Evolutionary conservation across 2,113 vertebrate genomes (phyloP).

Genomic region (Python bivittatus): DNA sequence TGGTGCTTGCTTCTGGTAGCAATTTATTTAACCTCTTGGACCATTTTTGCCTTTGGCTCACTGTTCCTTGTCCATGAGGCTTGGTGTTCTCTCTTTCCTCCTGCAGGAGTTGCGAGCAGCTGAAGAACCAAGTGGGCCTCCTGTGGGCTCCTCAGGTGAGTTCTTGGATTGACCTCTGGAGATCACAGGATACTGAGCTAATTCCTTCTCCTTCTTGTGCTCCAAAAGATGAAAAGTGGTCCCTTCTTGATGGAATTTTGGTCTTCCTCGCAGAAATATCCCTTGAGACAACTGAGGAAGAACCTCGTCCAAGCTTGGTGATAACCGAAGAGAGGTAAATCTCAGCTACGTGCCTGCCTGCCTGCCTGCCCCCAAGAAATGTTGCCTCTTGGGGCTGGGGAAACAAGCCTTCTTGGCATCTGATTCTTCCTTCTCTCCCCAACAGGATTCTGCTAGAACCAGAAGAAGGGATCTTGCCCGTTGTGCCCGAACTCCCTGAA

Average conservation of each 20-base stretch:
- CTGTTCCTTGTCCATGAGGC: no score
- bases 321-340: conserved; percentile 65
- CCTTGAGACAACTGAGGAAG: conserved; percentile 73
- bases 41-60: not conserved
- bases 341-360: no score
- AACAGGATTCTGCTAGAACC: conserved; percentile 51
- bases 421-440: not conserved
- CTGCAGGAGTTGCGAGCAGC: conserved; percentile 54
- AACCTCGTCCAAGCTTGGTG: conserved; percentile 53
- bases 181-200: accelerated
- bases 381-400: not conserved
- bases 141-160: conserved; percentile 59
- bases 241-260: not conserved
- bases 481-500: conserved; percentile 63
- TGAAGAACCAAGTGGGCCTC: conserved; percentile 60
- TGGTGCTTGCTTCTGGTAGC: no score
- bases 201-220: not conserved
- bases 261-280: conserved; percentile 57
- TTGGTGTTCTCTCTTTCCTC: accelerated
- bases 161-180: not conserved
- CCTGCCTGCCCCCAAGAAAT: not conserved
- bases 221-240: no score
- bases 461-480: conserved; percentile 40
- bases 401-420: not conserved
- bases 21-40: not conserved